phyloP scores from a whole-genome alignment of 2,113 vertebrate species.

The Tauraco erythrolophus region DNA sequence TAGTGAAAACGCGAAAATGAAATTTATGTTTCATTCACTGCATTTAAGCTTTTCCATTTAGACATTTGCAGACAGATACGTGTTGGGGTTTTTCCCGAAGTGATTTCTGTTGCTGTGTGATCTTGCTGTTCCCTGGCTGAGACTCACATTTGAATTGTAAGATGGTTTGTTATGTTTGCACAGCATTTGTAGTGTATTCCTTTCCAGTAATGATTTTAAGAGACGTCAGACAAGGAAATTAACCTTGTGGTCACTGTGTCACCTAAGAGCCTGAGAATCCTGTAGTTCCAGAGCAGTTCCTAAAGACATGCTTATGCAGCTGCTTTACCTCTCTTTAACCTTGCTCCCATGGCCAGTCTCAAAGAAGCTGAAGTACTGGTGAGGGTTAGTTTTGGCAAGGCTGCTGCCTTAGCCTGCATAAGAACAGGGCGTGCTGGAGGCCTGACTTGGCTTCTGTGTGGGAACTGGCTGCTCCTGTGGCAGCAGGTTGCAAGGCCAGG shows the following conservation, averaged over 20 bases:
- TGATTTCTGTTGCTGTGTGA: not conserved
- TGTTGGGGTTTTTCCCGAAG: not conserved
- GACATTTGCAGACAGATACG: not conserved
- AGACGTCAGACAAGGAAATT: not conserved
- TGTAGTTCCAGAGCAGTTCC: not conserved
- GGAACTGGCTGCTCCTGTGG: not conserved
- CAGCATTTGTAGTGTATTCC: not conserved
- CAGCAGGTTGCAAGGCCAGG: not conserved
- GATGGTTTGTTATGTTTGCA: not conserved
- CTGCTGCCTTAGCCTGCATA: not conserved
- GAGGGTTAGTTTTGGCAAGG: not conserved
- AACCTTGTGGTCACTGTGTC: not conserved
- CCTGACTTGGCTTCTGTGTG: not conserved
- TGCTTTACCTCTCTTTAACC: not conserved
- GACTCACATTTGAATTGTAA: not conserved
- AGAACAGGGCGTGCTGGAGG: rapidly evolving
- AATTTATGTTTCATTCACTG: not conserved
- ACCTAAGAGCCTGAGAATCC: not conserved
- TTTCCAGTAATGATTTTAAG: not conserved
- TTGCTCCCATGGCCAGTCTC: not conserved
- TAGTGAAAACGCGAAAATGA: not conserved
- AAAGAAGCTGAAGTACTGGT: not conserved
- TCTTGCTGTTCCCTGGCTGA: not conserved
- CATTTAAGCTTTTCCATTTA: not conserved
- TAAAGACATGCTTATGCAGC: not conserved